phyloP scores from a whole-genome alignment of 2,888 invertebrate species.

The Thera obeliscata region DNA sequence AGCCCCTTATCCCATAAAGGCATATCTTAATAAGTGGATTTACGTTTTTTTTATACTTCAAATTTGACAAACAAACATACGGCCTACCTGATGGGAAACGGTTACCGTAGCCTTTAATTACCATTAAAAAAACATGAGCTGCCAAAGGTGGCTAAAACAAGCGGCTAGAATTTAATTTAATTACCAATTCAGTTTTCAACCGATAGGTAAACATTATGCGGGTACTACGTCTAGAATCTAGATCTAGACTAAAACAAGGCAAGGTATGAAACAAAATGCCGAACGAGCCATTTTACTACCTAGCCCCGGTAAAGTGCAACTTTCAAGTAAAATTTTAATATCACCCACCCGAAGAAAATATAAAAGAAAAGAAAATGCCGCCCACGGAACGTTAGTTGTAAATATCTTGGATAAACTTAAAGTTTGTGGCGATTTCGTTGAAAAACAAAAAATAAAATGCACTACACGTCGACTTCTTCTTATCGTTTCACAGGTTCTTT shows the following conservation, averaged over 20 bases:
- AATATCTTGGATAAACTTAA: conserved; percentile 38
- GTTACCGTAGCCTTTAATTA: too few species aligned
- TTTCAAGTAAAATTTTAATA: conserved; percentile 27
- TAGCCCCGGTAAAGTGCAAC: conserved; percentile 1
- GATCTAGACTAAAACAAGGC: not conserved
- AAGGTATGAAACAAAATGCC: conserved; percentile 6
- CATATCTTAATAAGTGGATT: too few species aligned
- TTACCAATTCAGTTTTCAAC: not conserved
- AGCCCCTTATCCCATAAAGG: not conserved
- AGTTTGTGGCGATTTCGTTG: conserved; percentile 43
- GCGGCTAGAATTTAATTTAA: not conserved
- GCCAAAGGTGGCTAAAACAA: too few species aligned
- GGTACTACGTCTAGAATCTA: not conserved
- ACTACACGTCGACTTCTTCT: not conserved
- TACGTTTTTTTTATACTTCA: too few species aligned
- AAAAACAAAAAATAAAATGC: conserved; percentile 14
- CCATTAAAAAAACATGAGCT: too few species aligned
- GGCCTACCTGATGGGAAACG: too few species aligned
- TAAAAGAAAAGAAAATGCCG: conserved; percentile 15
- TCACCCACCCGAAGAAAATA: conserved; percentile 25
- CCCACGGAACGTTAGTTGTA: conserved; percentile 20
- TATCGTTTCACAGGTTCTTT: too few species aligned
- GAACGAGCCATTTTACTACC: not conserved
- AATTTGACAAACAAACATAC: too few species aligned
- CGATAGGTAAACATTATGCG: conserved; percentile 1